Percentiles rank a stretch among this genome's conserved stretches.
phyloP scores from a whole-genome alignment of 2,797 vertebrate genomes.

The Phaenicophaeus curvirostris region DNA sequence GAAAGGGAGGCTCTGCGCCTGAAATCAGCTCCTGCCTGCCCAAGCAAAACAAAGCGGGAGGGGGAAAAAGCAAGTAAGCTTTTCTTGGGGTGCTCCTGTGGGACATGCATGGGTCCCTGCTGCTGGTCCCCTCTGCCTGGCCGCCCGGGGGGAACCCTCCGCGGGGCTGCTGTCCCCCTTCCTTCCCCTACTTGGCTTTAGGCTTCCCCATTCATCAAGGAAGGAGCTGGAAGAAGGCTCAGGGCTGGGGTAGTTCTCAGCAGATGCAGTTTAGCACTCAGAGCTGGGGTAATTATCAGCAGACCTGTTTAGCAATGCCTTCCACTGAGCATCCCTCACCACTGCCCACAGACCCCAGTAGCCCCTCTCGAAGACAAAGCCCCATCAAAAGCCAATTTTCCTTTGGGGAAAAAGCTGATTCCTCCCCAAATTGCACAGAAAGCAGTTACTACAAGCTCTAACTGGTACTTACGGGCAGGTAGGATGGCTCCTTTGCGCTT shows the following conservation, averaged over 20 bases:
- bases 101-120: fast-evolving
- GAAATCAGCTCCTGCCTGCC: not conserved
- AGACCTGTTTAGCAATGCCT: not conserved
- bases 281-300: not conserved
- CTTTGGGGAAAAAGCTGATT: not conserved
- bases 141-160: fast-evolving
- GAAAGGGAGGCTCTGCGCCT: constrained; percentile 38
- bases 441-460: fast-evolving
- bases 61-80: too few species aligned
- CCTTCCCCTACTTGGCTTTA: not conserved
- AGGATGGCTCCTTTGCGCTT: not conserved
- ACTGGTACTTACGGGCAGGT: not conserved
- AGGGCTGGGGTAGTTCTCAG: not conserved
- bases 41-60: not conserved
- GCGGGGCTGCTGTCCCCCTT: fast-evolving
- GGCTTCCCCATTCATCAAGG: fast-evolving
- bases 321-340: fast-evolving
- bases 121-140: fast-evolving
- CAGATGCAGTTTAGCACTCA: not conserved
- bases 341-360: not conserved
- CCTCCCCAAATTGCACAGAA: not conserved
- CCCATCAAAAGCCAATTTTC: not conserved
- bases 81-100: fast-evolving
- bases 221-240: not conserved
- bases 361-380: not conserved